Base-by-base conservation (phyloP, 2,113 vertebrate species). In the Columba livia region DNA sequence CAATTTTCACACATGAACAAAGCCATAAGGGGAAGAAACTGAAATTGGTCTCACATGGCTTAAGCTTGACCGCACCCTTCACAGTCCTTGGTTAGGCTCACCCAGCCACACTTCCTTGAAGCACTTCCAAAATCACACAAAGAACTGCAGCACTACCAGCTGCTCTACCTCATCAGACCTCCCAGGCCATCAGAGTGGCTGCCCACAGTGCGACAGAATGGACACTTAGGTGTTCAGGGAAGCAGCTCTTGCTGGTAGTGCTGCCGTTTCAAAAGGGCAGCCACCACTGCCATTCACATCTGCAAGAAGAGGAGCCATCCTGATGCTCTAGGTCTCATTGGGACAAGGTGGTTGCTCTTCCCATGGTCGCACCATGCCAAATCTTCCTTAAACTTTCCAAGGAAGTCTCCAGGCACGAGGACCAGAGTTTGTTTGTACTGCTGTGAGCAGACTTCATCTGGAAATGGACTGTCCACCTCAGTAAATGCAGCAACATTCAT, bases 351-450 rank as follows among this genome's bases (percentile, higher is more conserved):
- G 24, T 18, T 61, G 38, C 54, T 36, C 24, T 57, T 86, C 15
- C 38, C 0, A 0, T 10, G 26, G 29, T 36, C 2, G 1, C 38
- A 25, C 15, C 4, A 3, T 66, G 80, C 24, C 72, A 54, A 0
- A 0, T 79, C 54, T 48, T 79, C 29, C 57, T 31, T 61, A 26
- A 48, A 42, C 28, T 60, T 90, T 44, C 65, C 78, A 81, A 70
- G 38, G 26, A 82, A 12, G 20, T 25, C 66, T 72, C 16, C 48
- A 77, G 66, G 29, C 85, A 44, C 2, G 50, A 90, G 40, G 40
- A 67, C 57, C 50, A 87, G 58, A 64, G 5, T 36, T 87, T 34
- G 50, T 91, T 82, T 71, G 51, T 34, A 4, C 5, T 40, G 47
- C 80, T 77, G 32, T 2, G 0, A 2, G 4, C 74, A 36, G 72